Base-by-base conservation (phyloP, 2,113 vertebrate species). In the Ceratotherium simum region DNA sequence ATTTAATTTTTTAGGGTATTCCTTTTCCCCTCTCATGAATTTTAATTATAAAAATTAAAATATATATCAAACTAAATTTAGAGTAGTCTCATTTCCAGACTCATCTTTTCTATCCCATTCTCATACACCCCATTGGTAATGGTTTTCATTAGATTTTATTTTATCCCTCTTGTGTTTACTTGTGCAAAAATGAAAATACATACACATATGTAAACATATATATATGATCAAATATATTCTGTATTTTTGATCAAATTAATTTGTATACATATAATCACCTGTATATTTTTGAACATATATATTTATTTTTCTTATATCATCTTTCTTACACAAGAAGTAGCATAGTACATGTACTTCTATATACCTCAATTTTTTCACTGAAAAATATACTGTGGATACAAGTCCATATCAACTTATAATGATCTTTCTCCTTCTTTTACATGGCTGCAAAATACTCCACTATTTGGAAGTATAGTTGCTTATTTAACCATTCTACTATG, bases 151-250 rank as follows among this genome's bases (percentile, higher is more conserved):
- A 86, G 36, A 67, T 72, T 96, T 90, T 80, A 12, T 3, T 31
- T 91, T 80, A 91, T n/a, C 7, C 7, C 75, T 85, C 82, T 51
- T 75, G 2, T 75, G 12, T 67, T 91, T 78, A 91, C 31, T 85
- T 95, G 69, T 87, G 11, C 17, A 84, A 76, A 91, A 90, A 42
- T 31, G 21, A 64, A 11, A 69, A 56, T 29, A 46, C 6, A 27
- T 33, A 25, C 31, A 86, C 0, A 27, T 1, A 69, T 6, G 62
- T 2, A 81, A 0, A 33, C 17, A 88, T 1, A 56, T 14, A 42
- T 7, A 16, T 39, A n/a, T 8, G 48, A 48, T 48, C 48, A 48
- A 12, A 48, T 48, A 48, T 48, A 85, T 69, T 84, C 48, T 92
- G 6, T 56, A 81, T 36, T 83, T 85, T 90, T 14, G 51, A 89